phyloP scores from a whole-genome alignment of 2,888 invertebrate species.

The Zygogramma bicolorata region DNA sequence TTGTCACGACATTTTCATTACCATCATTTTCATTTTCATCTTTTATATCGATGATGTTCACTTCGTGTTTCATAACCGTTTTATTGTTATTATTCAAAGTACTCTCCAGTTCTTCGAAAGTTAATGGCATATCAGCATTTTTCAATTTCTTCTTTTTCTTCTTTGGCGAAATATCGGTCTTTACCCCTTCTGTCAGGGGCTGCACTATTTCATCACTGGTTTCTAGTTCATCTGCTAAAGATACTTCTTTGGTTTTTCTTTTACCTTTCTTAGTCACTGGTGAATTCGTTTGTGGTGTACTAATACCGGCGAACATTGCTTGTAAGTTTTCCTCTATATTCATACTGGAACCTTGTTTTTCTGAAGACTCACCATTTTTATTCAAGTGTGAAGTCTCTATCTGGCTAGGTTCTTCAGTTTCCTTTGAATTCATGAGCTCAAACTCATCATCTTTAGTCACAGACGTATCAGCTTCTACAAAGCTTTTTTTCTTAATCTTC shows the following conservation, averaged over 20 bases:
- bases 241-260: not conserved
- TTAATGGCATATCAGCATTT: not conserved
- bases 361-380: not conserved
- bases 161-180: not conserved
- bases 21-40: conserved; percentile 29
- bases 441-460: not conserved
- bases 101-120: conserved; percentile 1
- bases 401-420: not conserved
- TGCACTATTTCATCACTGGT: not conserved
- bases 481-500: not conserved
- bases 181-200: not conserved
- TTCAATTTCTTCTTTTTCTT: conserved; percentile 18
- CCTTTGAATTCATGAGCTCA: not conserved
- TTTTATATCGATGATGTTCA: conserved; percentile 37
- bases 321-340: conserved; percentile 11
- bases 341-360: not conserved
- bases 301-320: conserved; percentile 1
- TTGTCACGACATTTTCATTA: conserved; percentile 37
- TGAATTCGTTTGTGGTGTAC: not conserved
- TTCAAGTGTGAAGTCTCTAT: not conserved
- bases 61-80: conserved; percentile 25
- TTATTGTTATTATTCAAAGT: conserved; percentile 22
- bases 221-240: not conserved
- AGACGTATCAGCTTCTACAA: not conserved
- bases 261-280: not conserved